Percentiles rank a stretch among this genome's conserved stretches.
Evolutionary conservation across 2,113 vertebrate genomes (phyloP).

Genomic region (Elanoides forficatus): DNA sequence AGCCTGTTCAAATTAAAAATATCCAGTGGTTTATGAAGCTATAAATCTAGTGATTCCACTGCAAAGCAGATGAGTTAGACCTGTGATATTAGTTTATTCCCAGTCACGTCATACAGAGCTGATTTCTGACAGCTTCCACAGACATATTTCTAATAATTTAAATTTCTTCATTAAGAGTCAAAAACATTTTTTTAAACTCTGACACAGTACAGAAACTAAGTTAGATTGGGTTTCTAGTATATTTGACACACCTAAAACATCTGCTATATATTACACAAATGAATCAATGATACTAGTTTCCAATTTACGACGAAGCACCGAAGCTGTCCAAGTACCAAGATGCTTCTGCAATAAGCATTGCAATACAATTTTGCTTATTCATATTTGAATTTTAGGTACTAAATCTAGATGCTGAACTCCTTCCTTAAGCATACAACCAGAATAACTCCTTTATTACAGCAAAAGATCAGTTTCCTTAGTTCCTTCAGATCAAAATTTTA

Average conservation of each 20-base stretch:
- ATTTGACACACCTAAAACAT: neutral
- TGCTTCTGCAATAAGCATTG: neutral
- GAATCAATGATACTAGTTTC: neutral
- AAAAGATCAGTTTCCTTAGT: neutral
- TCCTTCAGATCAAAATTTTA: neutral
- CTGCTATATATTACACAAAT: neutral
- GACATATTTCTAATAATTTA: neutral
- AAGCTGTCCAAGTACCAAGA: neutral
- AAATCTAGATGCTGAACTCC: neutral
- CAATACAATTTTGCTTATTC: neutral
- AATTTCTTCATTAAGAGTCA: neutral
- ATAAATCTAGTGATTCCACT: neutral
- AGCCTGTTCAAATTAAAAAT: constrained; percentile 75
- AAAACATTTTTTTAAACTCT: neutral
- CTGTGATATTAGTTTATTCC: neutral
- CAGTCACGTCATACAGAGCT: neutral
- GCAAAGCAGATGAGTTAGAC: neutral
- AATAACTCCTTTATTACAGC: neutral
- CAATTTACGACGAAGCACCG: neutral
- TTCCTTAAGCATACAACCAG: neutral
- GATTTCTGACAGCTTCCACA: neutral
- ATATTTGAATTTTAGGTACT: neutral
- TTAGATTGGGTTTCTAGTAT: neutral
- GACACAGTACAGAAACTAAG: neutral
- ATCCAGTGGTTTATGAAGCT: neutral